These are phyloP conservation scores for Pristionchus arcanus DNA, from an alignment of 2,888 invertebrate genomes.

Conservation along the genomic window DNA sequence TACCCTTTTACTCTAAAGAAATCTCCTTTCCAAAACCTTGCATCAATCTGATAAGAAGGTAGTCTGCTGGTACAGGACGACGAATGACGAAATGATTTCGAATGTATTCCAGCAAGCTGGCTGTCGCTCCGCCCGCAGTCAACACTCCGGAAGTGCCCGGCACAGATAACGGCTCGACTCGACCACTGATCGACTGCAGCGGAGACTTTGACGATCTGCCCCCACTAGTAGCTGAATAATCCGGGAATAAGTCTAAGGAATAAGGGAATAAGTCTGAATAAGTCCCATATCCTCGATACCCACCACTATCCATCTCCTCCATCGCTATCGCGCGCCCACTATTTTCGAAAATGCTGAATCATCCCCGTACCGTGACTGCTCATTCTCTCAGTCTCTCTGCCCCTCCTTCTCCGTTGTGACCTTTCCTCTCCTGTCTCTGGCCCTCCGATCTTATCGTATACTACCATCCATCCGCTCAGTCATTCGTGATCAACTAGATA, in stretches of 20 bases:
- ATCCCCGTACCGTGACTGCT: no score
- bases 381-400: background rate
- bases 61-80: no score
- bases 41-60: no score
- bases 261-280: background rate
- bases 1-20: no score
- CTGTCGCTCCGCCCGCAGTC: constrained; percentile 10
- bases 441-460: background rate
- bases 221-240: constrained; percentile 27
- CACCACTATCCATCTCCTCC: background rate
- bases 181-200: background rate
- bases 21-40: no score
- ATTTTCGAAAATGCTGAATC: background rate
- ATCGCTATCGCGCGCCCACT: background rate
- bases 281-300: background rate
- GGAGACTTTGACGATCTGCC: constrained; percentile 53
- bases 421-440: background rate
- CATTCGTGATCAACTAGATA: no score
- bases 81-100: background rate
- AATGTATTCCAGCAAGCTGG: background rate
- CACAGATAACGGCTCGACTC: background rate
- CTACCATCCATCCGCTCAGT: background rate
- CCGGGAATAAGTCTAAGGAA: no score
- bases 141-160: constrained; percentile 5
- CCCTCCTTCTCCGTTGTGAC: background rate